These are phyloP conservation scores for Riptortus pedestris DNA, from an alignment of 1,140 invertebrate genomes.

Conservation along the genomic window DNA sequence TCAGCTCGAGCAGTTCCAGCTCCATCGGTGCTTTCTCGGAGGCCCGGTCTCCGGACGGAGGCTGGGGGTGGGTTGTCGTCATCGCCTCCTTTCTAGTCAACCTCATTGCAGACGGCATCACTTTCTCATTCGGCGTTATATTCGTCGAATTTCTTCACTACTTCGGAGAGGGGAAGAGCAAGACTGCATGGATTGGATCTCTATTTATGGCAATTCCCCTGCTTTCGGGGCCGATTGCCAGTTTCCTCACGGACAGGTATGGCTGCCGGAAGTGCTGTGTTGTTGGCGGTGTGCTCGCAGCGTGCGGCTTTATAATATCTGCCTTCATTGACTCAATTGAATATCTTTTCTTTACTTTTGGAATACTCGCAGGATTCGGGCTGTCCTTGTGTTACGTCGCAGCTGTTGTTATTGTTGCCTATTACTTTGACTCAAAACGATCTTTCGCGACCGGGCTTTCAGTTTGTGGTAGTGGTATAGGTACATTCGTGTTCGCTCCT, in stretches of 20 bases:
- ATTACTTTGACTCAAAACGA: constrained; percentile 86
- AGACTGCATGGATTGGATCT: constrained; percentile 81
- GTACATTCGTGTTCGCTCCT: constrained; percentile 85
- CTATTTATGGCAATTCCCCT: constrained; percentile 84
- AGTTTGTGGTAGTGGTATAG: constrained; percentile 76
- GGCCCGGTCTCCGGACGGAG: constrained; percentile 57
- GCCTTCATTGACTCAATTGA: constrained; percentile 65
- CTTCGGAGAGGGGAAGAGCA: constrained; percentile 64
- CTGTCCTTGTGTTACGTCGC: constrained; percentile 80
- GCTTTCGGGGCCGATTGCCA: constrained; percentile 77
- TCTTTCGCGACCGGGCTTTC: constrained; percentile 88
- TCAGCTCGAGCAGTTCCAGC: constrained; percentile 14
- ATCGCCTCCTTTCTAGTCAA: constrained; percentile 81
- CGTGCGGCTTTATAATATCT: constrained; percentile 69
- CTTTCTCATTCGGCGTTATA: constrained; percentile 77
- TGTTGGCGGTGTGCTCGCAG: constrained; percentile 62
- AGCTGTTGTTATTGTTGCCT: constrained; percentile 86
- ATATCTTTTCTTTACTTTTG: constrained; percentile 72
- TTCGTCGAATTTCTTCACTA: constrained; percentile 68
- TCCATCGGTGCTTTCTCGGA: constrained; percentile 39
- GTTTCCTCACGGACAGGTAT: constrained; percentile 73
- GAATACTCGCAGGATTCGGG: constrained; percentile 74
- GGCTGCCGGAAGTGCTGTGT: constrained; percentile 33
- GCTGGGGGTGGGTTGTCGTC: constrained; percentile 56
- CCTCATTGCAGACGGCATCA: constrained; percentile 80